Base-by-base conservation (phyloP, 2,113 vertebrate species). In the Limnothrissa miodon region DNA sequence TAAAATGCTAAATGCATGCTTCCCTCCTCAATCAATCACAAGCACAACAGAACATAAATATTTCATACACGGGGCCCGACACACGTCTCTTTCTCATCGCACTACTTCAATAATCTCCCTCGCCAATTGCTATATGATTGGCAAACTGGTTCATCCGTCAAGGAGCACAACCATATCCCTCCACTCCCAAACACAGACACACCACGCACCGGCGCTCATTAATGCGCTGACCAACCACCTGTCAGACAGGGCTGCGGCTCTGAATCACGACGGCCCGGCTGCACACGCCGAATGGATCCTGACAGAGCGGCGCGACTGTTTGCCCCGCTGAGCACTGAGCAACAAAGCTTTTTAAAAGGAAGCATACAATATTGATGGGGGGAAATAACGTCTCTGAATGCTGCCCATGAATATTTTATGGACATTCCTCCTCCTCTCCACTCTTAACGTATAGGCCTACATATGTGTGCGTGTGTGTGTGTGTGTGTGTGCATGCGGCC, bases 321-420 rank as follows among this genome's bases (percentile, higher is more conserved):
- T 81, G 42, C 85, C 86, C 89, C 17, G 17, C 86, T 89, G 92
- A 94, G 87, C 87, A 89, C 89, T 94, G 87, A 86, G 86, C 80
- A 92, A 93, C 92, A 92, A 91, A 53, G 90, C 87, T 89, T 92
- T 93, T 94, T 92, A 95, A 87, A 93, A 93, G 90, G 86, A 80
- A 39, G 0, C 33, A 88, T 96, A 89, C 87, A 96, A 94, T 95
- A 96, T 95, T 95, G 92, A 96, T 94, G 93, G 91, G 2, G 46
- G 90, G 92, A 92, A 88, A 83, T 92, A 91, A 95, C 84, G 92
- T 89, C 89, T 87, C 70, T 81, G 90, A 94, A 93, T 80, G 90
- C 90, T 8, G 83, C 44, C 78, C 82, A 93, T 96, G 91, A 96
- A 96, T 96, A 95, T 95, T 96, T 95, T 89, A 96, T 94, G 93